phyloP scores from a whole-genome alignment of 2,797 vertebrate genomes.

The Prionace glauca region DNA sequence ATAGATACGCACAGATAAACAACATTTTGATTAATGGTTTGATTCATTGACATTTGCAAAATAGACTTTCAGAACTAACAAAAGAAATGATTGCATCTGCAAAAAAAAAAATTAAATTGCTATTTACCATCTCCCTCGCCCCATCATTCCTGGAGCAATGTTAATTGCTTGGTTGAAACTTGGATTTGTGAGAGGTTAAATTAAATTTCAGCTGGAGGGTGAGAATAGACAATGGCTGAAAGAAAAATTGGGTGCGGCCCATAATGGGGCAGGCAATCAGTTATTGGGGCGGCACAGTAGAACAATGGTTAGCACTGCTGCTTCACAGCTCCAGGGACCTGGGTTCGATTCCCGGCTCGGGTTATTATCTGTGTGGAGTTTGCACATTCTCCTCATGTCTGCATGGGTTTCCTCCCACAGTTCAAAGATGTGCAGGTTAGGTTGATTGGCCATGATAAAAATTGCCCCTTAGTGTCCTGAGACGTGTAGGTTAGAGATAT shows the following conservation, averaged over 20 bases:
- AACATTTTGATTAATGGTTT: not conserved
- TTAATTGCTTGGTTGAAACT: not conserved
- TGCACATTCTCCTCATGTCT: too few relatives aligned
- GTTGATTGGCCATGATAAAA: too few relatives aligned
- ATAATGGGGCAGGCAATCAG: not conserved
- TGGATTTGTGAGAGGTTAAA: not conserved
- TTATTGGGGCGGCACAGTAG: too few relatives aligned
- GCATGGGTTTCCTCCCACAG: too few relatives aligned
- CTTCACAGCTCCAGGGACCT: too few relatives aligned
- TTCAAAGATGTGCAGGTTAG: too few relatives aligned
- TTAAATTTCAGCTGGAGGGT: not conserved
- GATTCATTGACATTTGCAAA: conserved; percentile 15
- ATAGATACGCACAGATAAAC: not conserved
- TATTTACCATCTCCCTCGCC: not conserved
- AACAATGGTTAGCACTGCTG: too few relatives aligned
- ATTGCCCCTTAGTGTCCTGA: too few relatives aligned
- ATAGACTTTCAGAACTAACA: not conserved
- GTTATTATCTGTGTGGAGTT: too few relatives aligned
- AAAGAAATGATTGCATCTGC: not conserved
- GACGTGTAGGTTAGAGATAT: too few relatives aligned
- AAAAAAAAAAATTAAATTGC: not conserved
- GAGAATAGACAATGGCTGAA: not conserved
- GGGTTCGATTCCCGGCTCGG: too few relatives aligned
- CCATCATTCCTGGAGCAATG: not conserved
- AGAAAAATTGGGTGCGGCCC: not conserved